Percentiles rank a stretch among this genome's conserved stretches.
phyloP scores from a whole-genome alignment of 2,888 invertebrate genomes.

The Ceratothoa steindachneri region DNA sequence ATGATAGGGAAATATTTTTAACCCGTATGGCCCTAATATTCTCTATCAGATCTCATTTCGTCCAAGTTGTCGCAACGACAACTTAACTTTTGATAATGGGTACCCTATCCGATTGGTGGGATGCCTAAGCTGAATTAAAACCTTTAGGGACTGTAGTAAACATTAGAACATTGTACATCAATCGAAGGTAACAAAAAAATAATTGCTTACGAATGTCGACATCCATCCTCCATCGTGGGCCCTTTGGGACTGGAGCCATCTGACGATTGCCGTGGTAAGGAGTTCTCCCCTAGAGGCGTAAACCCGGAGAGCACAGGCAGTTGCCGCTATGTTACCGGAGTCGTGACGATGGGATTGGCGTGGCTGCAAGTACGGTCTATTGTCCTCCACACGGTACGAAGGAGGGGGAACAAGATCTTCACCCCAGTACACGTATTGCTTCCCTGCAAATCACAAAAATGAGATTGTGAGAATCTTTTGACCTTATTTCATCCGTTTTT shows the following conservation, averaged over 20 bases:
- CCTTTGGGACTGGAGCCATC: conserved; percentile 84
- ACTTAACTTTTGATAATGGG: too few relatives aligned
- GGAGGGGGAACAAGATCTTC: conserved; percentile 72
- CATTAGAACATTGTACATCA: too few relatives aligned
- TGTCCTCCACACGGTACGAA: conserved; percentile 81
- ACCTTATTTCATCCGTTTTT: too few relatives aligned
- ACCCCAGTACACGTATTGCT: conserved; percentile 77
- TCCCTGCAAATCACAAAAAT: conserved; percentile 23
- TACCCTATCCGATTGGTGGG: too few relatives aligned
- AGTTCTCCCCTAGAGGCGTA: conserved; percentile 81
- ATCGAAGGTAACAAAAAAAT: too few relatives aligned
- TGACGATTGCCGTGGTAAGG: conserved; percentile 73
- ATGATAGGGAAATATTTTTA: too few relatives aligned
- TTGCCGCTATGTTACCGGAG: conserved; percentile 85
- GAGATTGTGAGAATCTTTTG: too few relatives aligned
- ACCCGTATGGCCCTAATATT: too few relatives aligned
- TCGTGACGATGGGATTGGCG: conserved; percentile 83
- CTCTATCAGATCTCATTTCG: too few relatives aligned
- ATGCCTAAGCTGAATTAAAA: too few relatives aligned
- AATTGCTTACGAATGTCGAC: conserved; percentile 32
- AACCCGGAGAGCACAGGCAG: conserved; percentile 83
- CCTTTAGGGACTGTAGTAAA: too few relatives aligned
- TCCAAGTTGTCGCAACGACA: too few relatives aligned
- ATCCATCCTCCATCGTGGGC: conserved; percentile 84
- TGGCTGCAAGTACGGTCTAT: conserved; percentile 82